These are phyloP conservation scores for Embiotoca jacksoni DNA, from an alignment of 2,113 vertebrate species.

Conservation along the genomic window DNA sequence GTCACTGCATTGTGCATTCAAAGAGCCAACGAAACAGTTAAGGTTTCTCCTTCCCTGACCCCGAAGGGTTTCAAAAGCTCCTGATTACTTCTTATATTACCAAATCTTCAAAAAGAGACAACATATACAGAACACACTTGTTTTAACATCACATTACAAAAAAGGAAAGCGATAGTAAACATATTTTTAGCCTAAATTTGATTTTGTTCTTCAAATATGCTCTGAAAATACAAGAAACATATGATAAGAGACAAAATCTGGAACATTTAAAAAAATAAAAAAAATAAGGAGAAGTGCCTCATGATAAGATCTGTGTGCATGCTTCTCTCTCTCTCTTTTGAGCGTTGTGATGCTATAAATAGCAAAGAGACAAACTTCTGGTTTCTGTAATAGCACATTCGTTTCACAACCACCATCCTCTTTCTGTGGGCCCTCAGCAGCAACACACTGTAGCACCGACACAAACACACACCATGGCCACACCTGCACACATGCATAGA, in stretches of 20 bases:
- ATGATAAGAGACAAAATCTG: constrained; percentile 40
- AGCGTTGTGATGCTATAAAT: constrained; percentile 73
- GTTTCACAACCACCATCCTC: constrained; percentile 80
- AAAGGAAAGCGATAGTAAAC: neutral
- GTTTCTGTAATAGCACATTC: constrained; percentile 78
- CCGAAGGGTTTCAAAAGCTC: constrained; percentile 41
- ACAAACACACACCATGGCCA: constrained; percentile 16
- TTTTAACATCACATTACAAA: constrained; percentile 15
- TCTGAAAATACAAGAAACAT: constrained; percentile 8
- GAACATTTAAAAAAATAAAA: constrained; percentile 8
- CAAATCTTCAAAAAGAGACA: neutral
- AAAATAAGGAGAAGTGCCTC: constrained; percentile 32
- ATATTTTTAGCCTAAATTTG: constrained; percentile 23
- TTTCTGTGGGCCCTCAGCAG: constrained; percentile 70
- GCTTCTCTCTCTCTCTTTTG: constrained; percentile 56
- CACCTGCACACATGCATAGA: constrained; percentile 28
- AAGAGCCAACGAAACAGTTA: constrained; percentile 33
- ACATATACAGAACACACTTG: neutral
- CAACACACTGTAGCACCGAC: constrained; percentile 41
- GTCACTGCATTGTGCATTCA: constrained; percentile 35
- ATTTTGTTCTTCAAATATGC: constrained; percentile 10
- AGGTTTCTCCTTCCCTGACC: constrained; percentile 17
- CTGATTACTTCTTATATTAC: constrained; percentile 30
- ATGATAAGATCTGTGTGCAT: constrained; percentile 56
- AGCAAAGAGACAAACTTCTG: constrained; percentile 79